Evolutionary conservation across 1,140 invertebrate species (phyloP).

Genomic region (Procambarus clarkii): DNA sequence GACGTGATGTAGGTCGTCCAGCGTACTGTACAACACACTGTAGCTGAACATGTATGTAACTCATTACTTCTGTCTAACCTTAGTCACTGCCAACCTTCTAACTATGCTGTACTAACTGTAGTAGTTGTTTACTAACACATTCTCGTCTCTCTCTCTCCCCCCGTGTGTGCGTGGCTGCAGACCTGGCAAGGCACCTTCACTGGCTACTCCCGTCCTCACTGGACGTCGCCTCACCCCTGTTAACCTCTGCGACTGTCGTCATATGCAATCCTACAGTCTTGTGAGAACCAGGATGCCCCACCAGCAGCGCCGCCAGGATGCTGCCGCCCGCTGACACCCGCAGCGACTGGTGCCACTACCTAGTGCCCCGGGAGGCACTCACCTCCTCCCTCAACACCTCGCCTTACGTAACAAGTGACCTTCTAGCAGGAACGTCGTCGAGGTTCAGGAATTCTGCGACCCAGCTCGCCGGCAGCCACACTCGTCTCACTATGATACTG

Average conservation of each 20-base stretch:
- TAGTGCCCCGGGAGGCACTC: slow-evolving; percentile 40
- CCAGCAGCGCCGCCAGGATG: background rate
- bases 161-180: background rate
- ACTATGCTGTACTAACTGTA: background rate
- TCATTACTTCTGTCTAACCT: too few relatives aligned
- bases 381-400: slow-evolving; percentile 13
- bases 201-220: background rate
- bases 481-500: background rate
- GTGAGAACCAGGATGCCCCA: background rate
- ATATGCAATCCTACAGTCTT: background rate
- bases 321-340: slow-evolving; percentile 47
- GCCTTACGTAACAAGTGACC: background rate
- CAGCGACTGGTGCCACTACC: slow-evolving; percentile 60
- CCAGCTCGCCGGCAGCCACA: background rate
- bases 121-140: background rate
- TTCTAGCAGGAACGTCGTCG: background rate
- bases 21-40: too few relatives aligned
- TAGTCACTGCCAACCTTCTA: background rate
- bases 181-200: background rate
- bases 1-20: too few relatives aligned
- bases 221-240: background rate
- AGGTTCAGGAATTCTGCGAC: too few relatives aligned
- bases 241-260: background rate
- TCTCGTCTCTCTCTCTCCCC: background rate
- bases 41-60: too few relatives aligned